Percentiles rank a stretch among this genome's conserved stretches.
Conservation (phyloP, 2,888 invertebrate genomes). For the Phragmatobia fuliginosa region DNA sequence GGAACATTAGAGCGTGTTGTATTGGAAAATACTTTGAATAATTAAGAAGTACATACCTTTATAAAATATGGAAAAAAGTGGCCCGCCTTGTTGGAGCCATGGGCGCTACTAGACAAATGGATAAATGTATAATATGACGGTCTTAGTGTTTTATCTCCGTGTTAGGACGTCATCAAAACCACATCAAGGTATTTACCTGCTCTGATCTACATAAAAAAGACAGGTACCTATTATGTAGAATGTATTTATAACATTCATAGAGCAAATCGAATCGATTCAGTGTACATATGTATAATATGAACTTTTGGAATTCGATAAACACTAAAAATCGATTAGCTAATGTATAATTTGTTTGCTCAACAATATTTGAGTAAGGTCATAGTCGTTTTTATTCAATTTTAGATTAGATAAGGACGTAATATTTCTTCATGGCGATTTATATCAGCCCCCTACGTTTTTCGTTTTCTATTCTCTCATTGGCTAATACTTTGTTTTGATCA, state of each 20-base stretch:
- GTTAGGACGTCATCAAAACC: neutral
- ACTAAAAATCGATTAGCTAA: slow-evolving; percentile 6
- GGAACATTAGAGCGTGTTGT: neutral
- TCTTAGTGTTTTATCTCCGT: neutral
- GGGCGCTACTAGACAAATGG: neutral
- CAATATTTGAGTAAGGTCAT: slow-evolving; percentile 47
- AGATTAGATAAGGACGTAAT: slow-evolving; percentile 53
- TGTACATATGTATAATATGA: neutral
- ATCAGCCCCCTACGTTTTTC: too few relatives aligned
- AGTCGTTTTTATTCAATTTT: slow-evolving; percentile 50
- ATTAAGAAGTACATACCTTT: neutral
- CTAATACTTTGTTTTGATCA: too few relatives aligned
- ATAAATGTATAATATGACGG: neutral
- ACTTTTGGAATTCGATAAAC: neutral
- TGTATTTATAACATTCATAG: neutral
- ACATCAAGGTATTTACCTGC: neutral
- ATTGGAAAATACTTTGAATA: slow-evolving; percentile 1
- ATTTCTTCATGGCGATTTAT: slow-evolving; percentile 58
- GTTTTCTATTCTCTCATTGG: too few relatives aligned
- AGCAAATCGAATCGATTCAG: neutral
- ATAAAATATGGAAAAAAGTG: neutral
- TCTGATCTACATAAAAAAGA: neutral
- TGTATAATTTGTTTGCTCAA: slow-evolving; percentile 32
- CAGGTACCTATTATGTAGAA: neutral
- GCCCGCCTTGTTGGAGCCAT: neutral